These are phyloP conservation scores for Dendrocincla tyrannina DNA, from an alignment of 2,797 vertebrate species.

Conservation along the genomic window DNA sequence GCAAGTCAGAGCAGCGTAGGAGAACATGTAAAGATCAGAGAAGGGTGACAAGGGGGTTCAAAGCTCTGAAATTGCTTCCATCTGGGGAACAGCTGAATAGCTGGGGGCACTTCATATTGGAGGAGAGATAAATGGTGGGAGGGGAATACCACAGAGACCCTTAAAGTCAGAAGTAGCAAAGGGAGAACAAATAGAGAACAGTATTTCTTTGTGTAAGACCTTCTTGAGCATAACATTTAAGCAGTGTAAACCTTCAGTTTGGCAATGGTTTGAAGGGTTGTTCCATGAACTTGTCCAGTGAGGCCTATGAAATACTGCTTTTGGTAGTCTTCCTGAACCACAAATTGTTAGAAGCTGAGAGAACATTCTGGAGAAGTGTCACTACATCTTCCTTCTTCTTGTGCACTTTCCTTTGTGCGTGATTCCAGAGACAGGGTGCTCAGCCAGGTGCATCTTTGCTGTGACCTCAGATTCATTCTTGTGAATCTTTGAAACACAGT, in stretches of 20 bases:
- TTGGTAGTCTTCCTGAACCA: not conserved
- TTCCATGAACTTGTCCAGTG: not conserved
- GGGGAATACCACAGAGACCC: conserved; percentile 32
- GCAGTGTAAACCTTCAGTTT: not conserved
- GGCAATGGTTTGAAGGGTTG: not conserved
- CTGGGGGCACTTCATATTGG: not conserved
- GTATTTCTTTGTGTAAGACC: not conserved
- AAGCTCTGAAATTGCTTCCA: conserved; percentile 24
- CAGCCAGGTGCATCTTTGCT: not conserved
- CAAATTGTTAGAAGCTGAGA: not conserved
- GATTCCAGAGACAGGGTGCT: not conserved
- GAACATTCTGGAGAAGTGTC: not conserved
- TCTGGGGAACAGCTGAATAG: conserved; percentile 34
- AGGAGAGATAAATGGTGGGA: conserved; percentile 7
- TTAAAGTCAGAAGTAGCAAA: conserved; percentile 20
- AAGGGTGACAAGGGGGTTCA: not conserved
- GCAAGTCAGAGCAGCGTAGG: not conserved
- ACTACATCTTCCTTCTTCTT: not conserved
- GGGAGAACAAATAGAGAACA: not conserved
- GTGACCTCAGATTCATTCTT: not conserved
- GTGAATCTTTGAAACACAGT: not conserved
- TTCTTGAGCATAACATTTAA: not conserved
- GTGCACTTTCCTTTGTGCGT: not conserved
- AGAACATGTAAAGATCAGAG: not conserved
- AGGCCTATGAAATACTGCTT: not conserved